Conservation (phyloP, 2,888 invertebrate species). For the Cephonodes hylas region DNA sequence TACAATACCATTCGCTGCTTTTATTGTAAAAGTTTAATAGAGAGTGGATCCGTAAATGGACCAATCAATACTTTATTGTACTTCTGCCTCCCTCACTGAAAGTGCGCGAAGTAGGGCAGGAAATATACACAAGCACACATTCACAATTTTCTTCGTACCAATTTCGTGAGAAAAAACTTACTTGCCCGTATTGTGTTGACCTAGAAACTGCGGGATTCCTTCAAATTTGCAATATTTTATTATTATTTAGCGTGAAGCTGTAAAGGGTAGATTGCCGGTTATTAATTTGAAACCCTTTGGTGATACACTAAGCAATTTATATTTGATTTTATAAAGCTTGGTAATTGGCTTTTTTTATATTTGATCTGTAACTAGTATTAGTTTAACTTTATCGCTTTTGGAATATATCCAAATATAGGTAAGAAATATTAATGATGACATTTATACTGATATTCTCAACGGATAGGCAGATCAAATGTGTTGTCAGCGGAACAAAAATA, state of each 20-base stretch:
- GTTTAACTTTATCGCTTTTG: too few relatives aligned
- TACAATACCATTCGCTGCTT: slow-evolving; percentile 46
- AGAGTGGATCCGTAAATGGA: slow-evolving; percentile 57
- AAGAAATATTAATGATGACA: too few relatives aligned
- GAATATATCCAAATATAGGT: too few relatives aligned
- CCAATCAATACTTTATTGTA: slow-evolving; percentile 65
- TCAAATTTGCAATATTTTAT: not conserved
- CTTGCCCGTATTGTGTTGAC: slow-evolving; percentile 8
- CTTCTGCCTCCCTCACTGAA: slow-evolving; percentile 43
- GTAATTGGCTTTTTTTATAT: too few relatives aligned
- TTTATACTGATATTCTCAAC: too few relatives aligned
- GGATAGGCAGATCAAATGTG: too few relatives aligned
- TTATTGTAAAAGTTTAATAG: slow-evolving; percentile 69
- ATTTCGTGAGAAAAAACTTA: not conserved
- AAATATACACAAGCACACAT: slow-evolving; percentile 35
- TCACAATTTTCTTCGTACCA: slow-evolving; percentile 25
- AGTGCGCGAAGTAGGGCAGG: slow-evolving; percentile 27
- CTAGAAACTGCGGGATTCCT: slow-evolving; percentile 11
- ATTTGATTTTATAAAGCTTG: too few relatives aligned
- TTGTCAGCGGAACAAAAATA: too few relatives aligned
- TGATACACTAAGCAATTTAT: too few relatives aligned
- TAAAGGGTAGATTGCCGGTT: not conserved
- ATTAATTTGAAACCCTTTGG: not conserved
- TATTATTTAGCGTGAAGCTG: not conserved
- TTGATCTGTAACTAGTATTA: too few relatives aligned